Conservation (phyloP, 2,113 vertebrate species). For the Gymnocephalus cernua region DNA sequence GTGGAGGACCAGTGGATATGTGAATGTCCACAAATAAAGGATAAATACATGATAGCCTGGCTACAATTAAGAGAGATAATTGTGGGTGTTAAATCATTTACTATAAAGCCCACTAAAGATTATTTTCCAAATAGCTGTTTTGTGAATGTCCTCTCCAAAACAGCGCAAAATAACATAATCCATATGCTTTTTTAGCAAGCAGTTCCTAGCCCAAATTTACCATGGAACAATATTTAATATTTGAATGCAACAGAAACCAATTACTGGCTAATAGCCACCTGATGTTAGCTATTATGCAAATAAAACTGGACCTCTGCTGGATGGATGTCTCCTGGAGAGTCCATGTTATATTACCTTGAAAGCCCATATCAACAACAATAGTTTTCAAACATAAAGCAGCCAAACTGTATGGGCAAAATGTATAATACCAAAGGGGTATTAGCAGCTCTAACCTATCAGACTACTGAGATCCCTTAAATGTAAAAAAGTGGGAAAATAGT, state of each 20-base stretch:
- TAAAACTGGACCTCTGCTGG: not conserved
- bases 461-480: constrained; percentile 54
- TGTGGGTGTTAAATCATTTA: not conserved
- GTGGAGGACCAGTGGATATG: not conserved
- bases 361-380: not conserved
- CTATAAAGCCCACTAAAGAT: constrained; percentile 5
- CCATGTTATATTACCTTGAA: not conserved
- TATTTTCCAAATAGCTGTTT: not conserved
- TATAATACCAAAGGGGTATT: constrained; percentile 39
- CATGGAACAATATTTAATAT: not conserved
- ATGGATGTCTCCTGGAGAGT: constrained; percentile 2
- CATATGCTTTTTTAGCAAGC: not conserved
- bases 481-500: constrained; percentile 70
- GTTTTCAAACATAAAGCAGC: not conserved
- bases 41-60: not conserved
- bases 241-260: not conserved
- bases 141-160: not conserved
- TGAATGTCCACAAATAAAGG: constrained; percentile 21
- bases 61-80: not conserved
- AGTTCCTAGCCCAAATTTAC: not conserved
- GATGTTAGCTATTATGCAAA: not conserved
- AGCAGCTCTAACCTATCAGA: constrained; percentile 50
- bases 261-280: not conserved
- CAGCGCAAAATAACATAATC: too few relatives aligned
- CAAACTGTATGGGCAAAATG: constrained; percentile 6